Conservation (phyloP, 2,113 vertebrate species). For the Trematomus loennbergii region DNA sequence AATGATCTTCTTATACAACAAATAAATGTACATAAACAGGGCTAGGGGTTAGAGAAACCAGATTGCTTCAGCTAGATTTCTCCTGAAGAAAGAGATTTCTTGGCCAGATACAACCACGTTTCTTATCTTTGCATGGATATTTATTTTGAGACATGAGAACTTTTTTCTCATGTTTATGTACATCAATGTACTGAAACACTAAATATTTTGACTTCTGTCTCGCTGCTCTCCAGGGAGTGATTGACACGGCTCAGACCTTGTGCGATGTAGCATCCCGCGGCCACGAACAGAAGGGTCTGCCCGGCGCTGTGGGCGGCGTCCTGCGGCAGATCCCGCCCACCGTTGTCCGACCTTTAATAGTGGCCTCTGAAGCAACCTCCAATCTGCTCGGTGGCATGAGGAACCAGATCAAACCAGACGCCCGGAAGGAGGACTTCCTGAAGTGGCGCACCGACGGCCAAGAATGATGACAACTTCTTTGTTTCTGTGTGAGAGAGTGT, state of each 20-base stretch:
- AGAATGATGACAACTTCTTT: conserved; percentile 79
- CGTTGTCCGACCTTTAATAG: conserved; percentile 91
- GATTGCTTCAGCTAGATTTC: too few species aligned
- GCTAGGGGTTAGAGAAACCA: too few species aligned
- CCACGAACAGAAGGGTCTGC: conserved; percentile 93
- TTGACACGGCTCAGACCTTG: conserved; percentile 92
- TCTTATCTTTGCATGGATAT: too few species aligned
- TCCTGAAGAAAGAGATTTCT: too few species aligned
- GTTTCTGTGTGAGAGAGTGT: conserved; percentile 41
- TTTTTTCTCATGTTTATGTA: background rate
- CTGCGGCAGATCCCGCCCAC: conserved; percentile 94
- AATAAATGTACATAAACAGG: too few species aligned
- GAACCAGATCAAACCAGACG: conserved; percentile 85
- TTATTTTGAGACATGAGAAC: too few species aligned
- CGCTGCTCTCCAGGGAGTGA: conserved; percentile 85
- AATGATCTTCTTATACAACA: too few species aligned
- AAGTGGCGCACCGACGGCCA: conserved; percentile 85
- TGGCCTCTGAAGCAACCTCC: conserved; percentile 93
- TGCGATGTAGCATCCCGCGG: conserved; percentile 91
- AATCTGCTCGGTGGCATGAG: conserved; percentile 93
- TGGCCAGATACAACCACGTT: too few species aligned
- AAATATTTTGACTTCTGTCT: background rate
- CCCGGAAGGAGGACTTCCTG: conserved; percentile 83
- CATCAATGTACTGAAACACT: background rate
- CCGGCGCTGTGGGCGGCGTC: conserved; percentile 92